Evolutionary conservation across 2,888 invertebrate genomes (phyloP), one percentile per base, ranked within the genome.

Genomic region (Pantelozetes paolii): DNA sequence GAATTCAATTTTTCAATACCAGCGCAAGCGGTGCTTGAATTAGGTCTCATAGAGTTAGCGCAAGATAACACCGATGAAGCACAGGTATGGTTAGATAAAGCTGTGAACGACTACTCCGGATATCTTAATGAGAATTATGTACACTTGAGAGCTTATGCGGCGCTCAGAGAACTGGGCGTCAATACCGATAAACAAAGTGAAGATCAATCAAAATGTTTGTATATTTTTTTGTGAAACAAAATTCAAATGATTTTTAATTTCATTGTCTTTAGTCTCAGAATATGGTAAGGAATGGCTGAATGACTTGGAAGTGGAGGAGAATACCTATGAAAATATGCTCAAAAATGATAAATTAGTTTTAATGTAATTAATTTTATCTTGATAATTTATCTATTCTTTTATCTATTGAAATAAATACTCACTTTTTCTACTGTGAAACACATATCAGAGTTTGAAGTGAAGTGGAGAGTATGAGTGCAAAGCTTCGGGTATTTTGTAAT

Each of bases 21-120:
- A 9, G 75, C 76, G 3, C 73, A 73, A 36, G 30, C 73, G 18
- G 36, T 67, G n/a, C 30, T 76, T 36, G 76, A 76, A 69, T 28
- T 75, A 36, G 75, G 75, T 3, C 50, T 76, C 67, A 75, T 70
- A 23, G 59, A 73, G 30, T n/a, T 75, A 13, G 42, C 40, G 5
- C 64, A 57, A 36, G 26, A 48, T 11, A 64, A 75, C 5, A n/a
- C 28, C 15, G 69, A 70, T 26, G 20, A 54, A 1, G 75, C 75
- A 13, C 57, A 67, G n/a, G n/a, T 42, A 50, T 75, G 75, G 76
- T 20, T 76, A 13, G 71, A 75, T 23, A 45, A 70, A 28, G 73
- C 76, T 0, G 45, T 69, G 11, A 69, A 69, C 36, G 73, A 73
- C 18, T 75, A 72, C 32, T 71, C 54, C 28, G 71, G 71, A 18